Percentiles rank a stretch among this genome's conserved stretches.
Conservation (phyloP, 1,140 invertebrate species). For the Danaus plexippus region DNA sequence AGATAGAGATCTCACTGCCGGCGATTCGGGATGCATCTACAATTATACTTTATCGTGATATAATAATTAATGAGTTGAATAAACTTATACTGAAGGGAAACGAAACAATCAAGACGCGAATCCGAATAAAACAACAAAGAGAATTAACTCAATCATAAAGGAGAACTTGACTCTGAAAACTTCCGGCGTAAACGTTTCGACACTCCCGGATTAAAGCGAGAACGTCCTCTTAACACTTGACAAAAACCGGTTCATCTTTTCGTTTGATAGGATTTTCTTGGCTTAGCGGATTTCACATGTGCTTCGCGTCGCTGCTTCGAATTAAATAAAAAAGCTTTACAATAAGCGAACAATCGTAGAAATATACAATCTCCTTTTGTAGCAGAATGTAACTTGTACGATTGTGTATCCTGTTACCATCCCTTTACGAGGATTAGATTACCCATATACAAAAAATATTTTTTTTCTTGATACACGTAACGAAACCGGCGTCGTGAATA, state of each 20-base stretch:
- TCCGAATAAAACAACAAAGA: slow-evolving; percentile 13
- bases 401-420: no score
- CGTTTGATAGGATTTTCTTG: slow-evolving; percentile 52
- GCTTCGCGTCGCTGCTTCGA: slow-evolving; percentile 29
- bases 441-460: no score
- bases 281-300: slow-evolving; percentile 57
- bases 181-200: slow-evolving; percentile 27
- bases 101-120: slow-evolving; percentile 5
- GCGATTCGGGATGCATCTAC: slow-evolving; percentile 55
- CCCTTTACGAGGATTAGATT: no score
- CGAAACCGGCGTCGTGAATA: no score
- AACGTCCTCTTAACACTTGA: slow-evolving; percentile 42
- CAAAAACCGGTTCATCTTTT: slow-evolving; percentile 50
- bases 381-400: no score
- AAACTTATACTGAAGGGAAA: slow-evolving; percentile 28
- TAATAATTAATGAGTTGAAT: slow-evolving; percentile 46
- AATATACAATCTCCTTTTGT: no score
- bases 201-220: slow-evolving; percentile 35
- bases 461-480: no score
- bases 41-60: slow-evolving; percentile 45
- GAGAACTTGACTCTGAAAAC: slow-evolving; percentile 19
- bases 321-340: slow-evolving; percentile 21
- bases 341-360: slow-evolving; percentile 21
- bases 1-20: slow-evolving; percentile 54
- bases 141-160: slow-evolving; percentile 21